These are phyloP conservation scores for Pogonus chalceus DNA, from an alignment of 1,140 invertebrate species.

Conservation along the genomic window DNA sequence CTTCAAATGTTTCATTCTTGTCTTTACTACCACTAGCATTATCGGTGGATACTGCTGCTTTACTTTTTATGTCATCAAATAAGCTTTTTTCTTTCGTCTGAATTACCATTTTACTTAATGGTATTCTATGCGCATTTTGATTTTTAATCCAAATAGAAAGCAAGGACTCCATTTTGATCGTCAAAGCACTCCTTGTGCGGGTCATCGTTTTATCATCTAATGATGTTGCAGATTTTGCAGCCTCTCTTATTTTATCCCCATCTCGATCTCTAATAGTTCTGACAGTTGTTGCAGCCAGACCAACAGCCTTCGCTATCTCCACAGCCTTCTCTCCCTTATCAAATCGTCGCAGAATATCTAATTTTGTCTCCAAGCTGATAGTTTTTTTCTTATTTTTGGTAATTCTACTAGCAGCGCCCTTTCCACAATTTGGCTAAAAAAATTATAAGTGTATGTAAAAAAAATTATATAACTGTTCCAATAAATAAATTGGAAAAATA, in stretches of 20 bases:
- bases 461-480: no score
- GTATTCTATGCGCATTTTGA: not conserved
- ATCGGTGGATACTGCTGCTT: not conserved
- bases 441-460: no score
- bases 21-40: no score
- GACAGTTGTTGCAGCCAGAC: not conserved
- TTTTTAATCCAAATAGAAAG: not conserved
- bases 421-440: no score
- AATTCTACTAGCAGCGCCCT: no score
- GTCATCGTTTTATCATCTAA: not conserved
- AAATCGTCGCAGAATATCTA: not conserved
- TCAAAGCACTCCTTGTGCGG: not conserved
- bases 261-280: not conserved
- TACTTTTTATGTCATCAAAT: not conserved
- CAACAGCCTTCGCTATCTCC: not conserved
- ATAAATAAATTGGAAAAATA: no score
- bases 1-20: slow-evolving; percentile 18
- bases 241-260: not conserved
- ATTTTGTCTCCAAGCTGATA: no score
- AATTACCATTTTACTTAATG: not conserved
- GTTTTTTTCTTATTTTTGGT: no score
- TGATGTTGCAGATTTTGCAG: not conserved
- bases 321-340: not conserved
- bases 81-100: not conserved
- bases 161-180: not conserved